These are phyloP conservation scores for Thrips palmi DNA, from an alignment of 1,140 invertebrate genomes.

Conservation along the genomic window DNA sequence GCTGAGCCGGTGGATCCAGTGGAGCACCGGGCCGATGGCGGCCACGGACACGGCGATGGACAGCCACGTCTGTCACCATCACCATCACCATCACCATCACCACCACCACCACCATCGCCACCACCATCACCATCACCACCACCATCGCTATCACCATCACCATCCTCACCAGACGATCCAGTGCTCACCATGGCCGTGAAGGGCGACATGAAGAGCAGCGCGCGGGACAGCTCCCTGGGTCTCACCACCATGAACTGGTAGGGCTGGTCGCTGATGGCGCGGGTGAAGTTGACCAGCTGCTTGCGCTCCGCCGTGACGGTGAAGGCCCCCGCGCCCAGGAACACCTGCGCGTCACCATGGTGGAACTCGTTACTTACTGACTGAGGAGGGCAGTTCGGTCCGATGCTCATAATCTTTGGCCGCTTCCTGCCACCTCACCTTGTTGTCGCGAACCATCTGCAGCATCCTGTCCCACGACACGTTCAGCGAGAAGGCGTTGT, in stretches of 20 bases:
- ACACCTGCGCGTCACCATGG: slow-evolving; percentile 25
- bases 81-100: too few relatives aligned
- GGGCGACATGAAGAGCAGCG: slow-evolving; percentile 65
- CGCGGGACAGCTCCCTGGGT: slow-evolving; percentile 55
- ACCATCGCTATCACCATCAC: too few relatives aligned
- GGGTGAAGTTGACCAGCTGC: slow-evolving; percentile 54
- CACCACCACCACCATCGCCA: too few relatives aligned
- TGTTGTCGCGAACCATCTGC: slow-evolving; percentile 15
- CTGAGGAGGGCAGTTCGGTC: too few relatives aligned
- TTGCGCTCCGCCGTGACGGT: slow-evolving; percentile 42
- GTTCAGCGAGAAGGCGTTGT: slow-evolving; percentile 13
- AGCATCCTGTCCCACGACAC: slow-evolving; percentile 18
- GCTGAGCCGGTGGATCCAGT: slow-evolving; percentile 48
- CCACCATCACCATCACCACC: too few relatives aligned
- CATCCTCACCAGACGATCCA: neutral
- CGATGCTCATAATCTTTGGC: neutral
- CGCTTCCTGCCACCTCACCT: slow-evolving; percentile 9
- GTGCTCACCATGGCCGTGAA: slow-evolving; percentile 53
- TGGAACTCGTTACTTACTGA: neutral
- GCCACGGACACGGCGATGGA: slow-evolving; percentile 50
- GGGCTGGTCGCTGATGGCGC: slow-evolving; percentile 52
- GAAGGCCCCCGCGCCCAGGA: slow-evolving; percentile 52
- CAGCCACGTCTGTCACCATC: slow-evolving; percentile 53
- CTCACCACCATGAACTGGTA: slow-evolving; percentile 59
- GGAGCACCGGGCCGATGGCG: slow-evolving; percentile 61